phyloP scores from a whole-genome alignment of 35 echinoderm and acorn worm species.

The Diadema setosum region DNA sequence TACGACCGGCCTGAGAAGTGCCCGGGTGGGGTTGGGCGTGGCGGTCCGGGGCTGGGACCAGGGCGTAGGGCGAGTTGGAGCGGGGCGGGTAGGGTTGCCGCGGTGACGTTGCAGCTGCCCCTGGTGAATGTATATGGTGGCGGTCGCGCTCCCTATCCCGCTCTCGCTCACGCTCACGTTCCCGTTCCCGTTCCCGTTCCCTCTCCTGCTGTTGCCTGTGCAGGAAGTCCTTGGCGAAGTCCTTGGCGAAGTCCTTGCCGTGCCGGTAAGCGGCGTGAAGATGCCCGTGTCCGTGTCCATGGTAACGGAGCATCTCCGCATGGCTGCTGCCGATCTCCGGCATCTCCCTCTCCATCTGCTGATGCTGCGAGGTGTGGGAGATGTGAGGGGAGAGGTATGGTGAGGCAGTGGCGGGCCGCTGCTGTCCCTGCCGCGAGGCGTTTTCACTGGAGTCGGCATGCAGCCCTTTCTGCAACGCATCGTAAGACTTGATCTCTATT shows the following conservation, averaged over 20 bases:
- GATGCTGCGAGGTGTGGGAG: constrained; percentile 72
- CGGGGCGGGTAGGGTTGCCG: constrained; percentile 26
- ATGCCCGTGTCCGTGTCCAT: neutral
- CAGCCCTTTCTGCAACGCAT: neutral
- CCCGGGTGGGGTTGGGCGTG: neutral
- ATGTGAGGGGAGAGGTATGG: constrained; percentile 66
- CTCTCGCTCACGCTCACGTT: neutral
- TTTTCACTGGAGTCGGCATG: constrained; percentile 53
- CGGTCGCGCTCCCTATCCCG: neutral
- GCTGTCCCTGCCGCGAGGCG: neutral
- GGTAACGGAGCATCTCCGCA: neutral
- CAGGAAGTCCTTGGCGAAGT: neutral
- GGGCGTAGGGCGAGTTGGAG: constrained; percentile 58
- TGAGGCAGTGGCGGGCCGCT: neutral
- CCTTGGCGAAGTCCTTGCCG: neutral
- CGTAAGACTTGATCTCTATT: neutral
- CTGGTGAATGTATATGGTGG: constrained; percentile 37
- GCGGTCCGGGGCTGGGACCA: constrained; percentile 51
- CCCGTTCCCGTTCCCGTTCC: neutral
- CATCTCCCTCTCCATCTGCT: constrained; percentile 19
- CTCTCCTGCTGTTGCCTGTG: neutral
- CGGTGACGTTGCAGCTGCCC: neutral
- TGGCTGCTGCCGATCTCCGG: constrained; percentile 51
- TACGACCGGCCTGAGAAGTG: neutral
- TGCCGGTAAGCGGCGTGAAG: neutral